Conservation (phyloP, 2,113 vertebrate species). For the Lampris incognitus region DNA sequence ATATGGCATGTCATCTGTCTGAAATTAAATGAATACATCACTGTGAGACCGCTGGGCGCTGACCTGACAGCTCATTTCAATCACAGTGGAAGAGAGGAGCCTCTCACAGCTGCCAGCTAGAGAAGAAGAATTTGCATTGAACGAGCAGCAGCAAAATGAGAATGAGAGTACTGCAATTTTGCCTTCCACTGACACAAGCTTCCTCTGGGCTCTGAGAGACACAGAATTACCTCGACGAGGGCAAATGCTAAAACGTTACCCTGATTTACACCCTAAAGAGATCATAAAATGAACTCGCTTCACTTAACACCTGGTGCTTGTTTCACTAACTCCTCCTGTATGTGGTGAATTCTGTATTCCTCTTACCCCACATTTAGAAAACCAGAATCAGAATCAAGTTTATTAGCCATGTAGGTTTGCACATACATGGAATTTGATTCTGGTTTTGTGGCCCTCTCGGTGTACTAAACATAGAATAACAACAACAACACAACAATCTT, state of each 20-base stretch:
- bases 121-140: slow-evolving; percentile 66
- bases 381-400: neutral
- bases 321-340: slow-evolving; percentile 66
- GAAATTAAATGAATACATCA: slow-evolving; percentile 67
- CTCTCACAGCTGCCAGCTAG: slow-evolving; percentile 48
- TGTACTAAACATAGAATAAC: no score
- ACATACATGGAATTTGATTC: no score
- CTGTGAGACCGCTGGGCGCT: slow-evolving; percentile 17
- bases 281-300: slow-evolving; percentile 72
- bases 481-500: no score
- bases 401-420: no score
- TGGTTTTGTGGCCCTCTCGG: no score
- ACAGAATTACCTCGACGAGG: slow-evolving; percentile 40
- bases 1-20: slow-evolving; percentile 53
- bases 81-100: slow-evolving; percentile 44
- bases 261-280: slow-evolving; percentile 71
- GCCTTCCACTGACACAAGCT: slow-evolving; percentile 47
- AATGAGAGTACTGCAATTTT: slow-evolving; percentile 50
- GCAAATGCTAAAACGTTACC: slow-evolving; percentile 38
- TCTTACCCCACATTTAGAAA: slow-evolving; percentile 56
- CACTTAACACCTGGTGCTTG: slow-evolving; percentile 57
- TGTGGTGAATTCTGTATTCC: slow-evolving; percentile 46
- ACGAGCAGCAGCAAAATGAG: slow-evolving; percentile 40
- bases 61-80: slow-evolving; percentile 62
- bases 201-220: slow-evolving; percentile 51